A percentile compares a stretch with the other conserved stretches of the same genome.
Evolutionary conservation across 2,797 vertebrate species (phyloP).

Genomic region (Streptopelia turtur): DNA sequence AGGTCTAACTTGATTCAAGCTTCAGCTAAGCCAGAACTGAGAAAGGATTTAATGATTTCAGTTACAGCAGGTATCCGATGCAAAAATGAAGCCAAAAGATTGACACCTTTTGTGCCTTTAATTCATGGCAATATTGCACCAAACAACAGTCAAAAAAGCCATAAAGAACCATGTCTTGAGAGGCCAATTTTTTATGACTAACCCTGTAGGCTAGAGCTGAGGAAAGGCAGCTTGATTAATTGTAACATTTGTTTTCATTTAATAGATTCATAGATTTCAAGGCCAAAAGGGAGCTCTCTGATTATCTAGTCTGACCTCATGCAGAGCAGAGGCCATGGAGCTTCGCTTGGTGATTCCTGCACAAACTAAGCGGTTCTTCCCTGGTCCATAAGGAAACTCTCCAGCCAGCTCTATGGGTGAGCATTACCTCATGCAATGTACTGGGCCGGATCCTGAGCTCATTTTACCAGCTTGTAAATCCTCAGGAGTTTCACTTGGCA

Average conservation of each 20-base stretch:
- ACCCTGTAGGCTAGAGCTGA: background rate
- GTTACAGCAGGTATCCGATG: background rate
- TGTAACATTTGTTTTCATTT: constrained; percentile 25
- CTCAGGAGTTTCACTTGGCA: background rate
- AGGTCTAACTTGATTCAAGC: fast-evolving
- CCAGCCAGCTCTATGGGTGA: background rate
- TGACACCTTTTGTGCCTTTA: background rate
- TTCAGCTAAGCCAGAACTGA: background rate
- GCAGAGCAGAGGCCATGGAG: background rate
- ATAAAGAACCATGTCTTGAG: background rate
- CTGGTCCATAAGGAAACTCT: background rate
- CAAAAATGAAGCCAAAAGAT: background rate
- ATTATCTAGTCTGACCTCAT: constrained; percentile 33
- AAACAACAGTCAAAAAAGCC: background rate
- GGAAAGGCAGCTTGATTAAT: constrained; percentile 34
- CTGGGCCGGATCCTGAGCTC: background rate
- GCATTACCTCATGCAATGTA: background rate
- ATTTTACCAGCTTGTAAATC: constrained; percentile 1
- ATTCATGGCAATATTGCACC: background rate
- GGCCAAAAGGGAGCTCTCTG: background rate
- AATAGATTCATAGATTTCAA: constrained; percentile 2
- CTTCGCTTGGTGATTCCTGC: background rate
- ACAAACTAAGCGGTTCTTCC: background rate
- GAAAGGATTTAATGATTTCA: background rate
- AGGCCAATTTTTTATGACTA: background rate